phyloP scores from a whole-genome alignment of 23 tunicate species.

The Trididemnum nubilum region DNA sequence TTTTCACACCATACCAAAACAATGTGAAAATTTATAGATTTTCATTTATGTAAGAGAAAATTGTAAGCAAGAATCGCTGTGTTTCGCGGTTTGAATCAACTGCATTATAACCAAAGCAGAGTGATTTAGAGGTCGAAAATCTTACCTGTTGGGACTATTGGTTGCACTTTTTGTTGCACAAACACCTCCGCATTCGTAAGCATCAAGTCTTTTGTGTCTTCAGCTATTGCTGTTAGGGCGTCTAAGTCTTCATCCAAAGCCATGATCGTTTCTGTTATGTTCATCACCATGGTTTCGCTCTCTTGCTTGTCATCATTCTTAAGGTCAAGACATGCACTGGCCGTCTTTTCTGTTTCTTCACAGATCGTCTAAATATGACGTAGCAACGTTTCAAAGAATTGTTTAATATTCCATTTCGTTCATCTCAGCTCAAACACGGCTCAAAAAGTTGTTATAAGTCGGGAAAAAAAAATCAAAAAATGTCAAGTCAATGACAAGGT shows the following conservation, averaged over 20 bases:
- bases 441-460: too few relatives aligned
- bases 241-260: slow-evolving; percentile 22
- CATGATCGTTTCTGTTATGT: not conserved
- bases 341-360: not conserved
- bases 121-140: too few relatives aligned
- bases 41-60: too few relatives aligned
- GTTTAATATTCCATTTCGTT: too few relatives aligned
- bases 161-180: not conserved
- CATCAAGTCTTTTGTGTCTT: not conserved
- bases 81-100: too few relatives aligned
- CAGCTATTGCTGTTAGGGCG: not conserved
- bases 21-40: too few relatives aligned
- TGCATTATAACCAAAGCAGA: too few relatives aligned
- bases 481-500: too few relatives aligned
- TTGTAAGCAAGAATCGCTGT: too few relatives aligned
- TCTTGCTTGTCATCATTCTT: not conserved
- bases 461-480: too few relatives aligned
- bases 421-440: too few relatives aligned
- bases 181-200: not conserved
- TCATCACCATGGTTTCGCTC: not conserved
- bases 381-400: slow-evolving; percentile 31
- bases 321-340: not conserved
- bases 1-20: too few relatives aligned
- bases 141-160: slow-evolving; percentile 31
- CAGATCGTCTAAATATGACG: not conserved